Evolutionary conservation across 1,140 invertebrate species (phyloP).

Genomic region (Pinna nobilis): DNA sequence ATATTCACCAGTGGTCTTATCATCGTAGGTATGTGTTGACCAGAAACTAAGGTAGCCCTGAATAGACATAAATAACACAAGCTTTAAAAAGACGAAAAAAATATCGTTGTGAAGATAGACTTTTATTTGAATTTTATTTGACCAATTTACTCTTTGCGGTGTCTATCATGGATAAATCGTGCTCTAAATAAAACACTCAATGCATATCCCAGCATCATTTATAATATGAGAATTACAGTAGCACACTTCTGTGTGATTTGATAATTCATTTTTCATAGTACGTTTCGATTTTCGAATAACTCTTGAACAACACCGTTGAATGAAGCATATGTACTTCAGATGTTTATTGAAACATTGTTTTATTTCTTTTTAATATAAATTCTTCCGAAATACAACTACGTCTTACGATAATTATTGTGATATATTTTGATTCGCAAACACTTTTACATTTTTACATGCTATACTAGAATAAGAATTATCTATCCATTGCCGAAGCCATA

Average conservation of each 20-base stretch:
- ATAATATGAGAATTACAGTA: too few relatives aligned
- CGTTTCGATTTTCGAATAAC: too few relatives aligned
- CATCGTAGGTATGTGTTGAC: constrained; percentile 13
- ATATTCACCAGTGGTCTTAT: constrained; percentile 2
- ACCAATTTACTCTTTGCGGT: not conserved
- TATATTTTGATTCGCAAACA: not conserved
- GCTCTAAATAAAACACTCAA: too few relatives aligned
- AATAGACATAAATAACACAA: not conserved
- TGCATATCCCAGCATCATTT: too few relatives aligned
- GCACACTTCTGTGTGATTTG: too few relatives aligned
- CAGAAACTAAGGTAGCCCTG: constrained; percentile 21
- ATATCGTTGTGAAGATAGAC: not conserved
- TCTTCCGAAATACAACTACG: not conserved
- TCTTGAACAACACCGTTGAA: too few relatives aligned
- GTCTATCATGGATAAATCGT: too few relatives aligned
- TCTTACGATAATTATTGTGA: not conserved
- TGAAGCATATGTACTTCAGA: too few relatives aligned
- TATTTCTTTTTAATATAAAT: not conserved
- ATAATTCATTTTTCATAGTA: too few relatives aligned
- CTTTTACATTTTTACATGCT: not conserved
- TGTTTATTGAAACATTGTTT: not conserved
- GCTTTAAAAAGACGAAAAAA: not conserved
- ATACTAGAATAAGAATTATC: not conserved
- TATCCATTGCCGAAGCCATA: not conserved
- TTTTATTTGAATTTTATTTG: not conserved